phyloP scores from a whole-genome alignment of 2,113 vertebrate species.

The Pagrus major region DNA sequence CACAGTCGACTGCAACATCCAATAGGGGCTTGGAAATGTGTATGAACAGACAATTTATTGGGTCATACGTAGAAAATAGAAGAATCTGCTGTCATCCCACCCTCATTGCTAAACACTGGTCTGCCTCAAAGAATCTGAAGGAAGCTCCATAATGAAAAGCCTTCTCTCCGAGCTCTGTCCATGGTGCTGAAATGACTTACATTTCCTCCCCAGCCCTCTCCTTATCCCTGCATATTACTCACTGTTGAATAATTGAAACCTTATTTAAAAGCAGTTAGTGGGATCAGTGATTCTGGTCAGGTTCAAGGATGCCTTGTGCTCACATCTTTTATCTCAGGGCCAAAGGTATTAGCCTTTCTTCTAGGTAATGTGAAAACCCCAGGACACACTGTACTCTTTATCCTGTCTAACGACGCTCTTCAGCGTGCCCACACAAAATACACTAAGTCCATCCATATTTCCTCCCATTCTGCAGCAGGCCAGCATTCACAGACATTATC shows the following conservation, averaged over 20 bases:
- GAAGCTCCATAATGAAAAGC: slow-evolving; percentile 4
- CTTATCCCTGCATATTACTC: slow-evolving; percentile 1
- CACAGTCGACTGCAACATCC: background rate
- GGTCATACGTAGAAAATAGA: background rate
- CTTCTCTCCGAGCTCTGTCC: slow-evolving; percentile 64
- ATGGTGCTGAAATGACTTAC: slow-evolving; percentile 69
- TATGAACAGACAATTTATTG: background rate
- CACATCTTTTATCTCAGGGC: background rate
- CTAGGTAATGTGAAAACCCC: background rate
- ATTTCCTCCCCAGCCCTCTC: slow-evolving; percentile 12
- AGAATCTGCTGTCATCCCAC: background rate
- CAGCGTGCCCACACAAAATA: slow-evolving; percentile 42
- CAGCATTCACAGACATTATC: slow-evolving; percentile 32
- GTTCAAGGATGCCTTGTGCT: background rate
- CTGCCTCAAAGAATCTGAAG: slow-evolving; percentile 1
- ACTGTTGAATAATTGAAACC: slow-evolving; percentile 43
- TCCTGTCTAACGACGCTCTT: background rate
- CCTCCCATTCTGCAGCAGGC: slow-evolving; percentile 61
- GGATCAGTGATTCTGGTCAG: slow-evolving; percentile 8
- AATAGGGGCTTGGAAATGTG: background rate
- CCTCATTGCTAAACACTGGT: background rate
- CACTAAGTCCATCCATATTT: slow-evolving; percentile 38
- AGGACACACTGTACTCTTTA: slow-evolving; percentile 37
- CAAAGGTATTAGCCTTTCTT: background rate
- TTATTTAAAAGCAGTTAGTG: slow-evolving; percentile 24